phyloP scores from a whole-genome alignment of 2,113 vertebrate genomes.

The Oryzias woworae region DNA sequence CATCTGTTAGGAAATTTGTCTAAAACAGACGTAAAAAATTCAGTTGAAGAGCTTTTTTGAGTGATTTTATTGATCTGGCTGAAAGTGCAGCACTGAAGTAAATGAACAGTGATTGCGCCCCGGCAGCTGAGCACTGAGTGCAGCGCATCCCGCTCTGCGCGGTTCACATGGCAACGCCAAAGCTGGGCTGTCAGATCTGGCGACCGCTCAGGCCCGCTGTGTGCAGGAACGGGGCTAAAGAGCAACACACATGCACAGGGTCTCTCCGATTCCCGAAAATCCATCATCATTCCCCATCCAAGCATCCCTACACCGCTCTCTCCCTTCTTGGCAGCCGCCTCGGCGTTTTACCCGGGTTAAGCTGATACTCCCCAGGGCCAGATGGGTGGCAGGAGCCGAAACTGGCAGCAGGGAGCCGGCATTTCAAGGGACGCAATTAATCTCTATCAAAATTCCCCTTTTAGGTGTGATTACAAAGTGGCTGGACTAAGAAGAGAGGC shows the following conservation, averaged over 20 bases:
- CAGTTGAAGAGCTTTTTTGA: neutral
- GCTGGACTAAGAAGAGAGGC: constrained; percentile 29
- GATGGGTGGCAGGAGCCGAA: constrained; percentile 35
- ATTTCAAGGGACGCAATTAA: constrained; percentile 69
- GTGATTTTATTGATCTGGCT: neutral
- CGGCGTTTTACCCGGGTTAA: constrained; percentile 58
- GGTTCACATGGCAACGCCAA: constrained; percentile 73
- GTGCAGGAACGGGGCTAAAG: constrained; percentile 35
- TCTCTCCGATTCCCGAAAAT: constrained; percentile 57
- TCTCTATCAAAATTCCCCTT: constrained; percentile 59
- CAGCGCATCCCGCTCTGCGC: constrained; percentile 45
- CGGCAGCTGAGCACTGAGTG: constrained; percentile 18
- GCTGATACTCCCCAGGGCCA: constrained; percentile 56
- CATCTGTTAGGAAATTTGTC: constrained; percentile 43
- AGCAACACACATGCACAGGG: constrained; percentile 27
- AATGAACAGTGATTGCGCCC: constrained; percentile 31
- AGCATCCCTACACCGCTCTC: constrained; percentile 43
- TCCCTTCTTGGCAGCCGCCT: constrained; percentile 40
- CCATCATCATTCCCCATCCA: constrained; percentile 39
- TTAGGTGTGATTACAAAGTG: constrained; percentile 65
- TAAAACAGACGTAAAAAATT: constrained; percentile 9
- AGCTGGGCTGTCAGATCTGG: constrained; percentile 65
- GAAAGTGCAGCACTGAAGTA: constrained; percentile 13
- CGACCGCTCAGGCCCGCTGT: constrained; percentile 62
- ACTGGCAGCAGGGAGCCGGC: constrained; percentile 29